These are phyloP conservation scores for Tortrix viridana DNA, from an alignment of 2,888 invertebrate genomes.

Conservation along the genomic window DNA sequence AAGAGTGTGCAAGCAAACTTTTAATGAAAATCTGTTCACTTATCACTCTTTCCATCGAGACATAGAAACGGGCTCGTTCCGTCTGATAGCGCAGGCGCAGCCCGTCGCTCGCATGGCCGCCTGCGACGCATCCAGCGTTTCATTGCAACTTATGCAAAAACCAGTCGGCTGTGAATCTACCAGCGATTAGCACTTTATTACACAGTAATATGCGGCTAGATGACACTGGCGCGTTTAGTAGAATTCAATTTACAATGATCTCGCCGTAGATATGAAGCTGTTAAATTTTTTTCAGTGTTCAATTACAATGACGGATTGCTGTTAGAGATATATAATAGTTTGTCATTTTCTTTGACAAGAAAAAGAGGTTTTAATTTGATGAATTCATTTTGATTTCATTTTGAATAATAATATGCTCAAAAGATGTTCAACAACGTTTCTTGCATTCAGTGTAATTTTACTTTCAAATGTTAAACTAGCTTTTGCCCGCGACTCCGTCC, in stretches of 20 bases:
- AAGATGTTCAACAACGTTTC: too few relatives aligned
- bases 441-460: slow-evolving; percentile 2
- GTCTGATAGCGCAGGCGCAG: slow-evolving; percentile 11
- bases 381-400: too few relatives aligned
- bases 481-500: too few relatives aligned
- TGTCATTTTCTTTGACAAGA: neutral
- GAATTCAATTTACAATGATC: slow-evolving; percentile 28
- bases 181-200: slow-evolving; percentile 34
- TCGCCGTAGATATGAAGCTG: slow-evolving; percentile 15
- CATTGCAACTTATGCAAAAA: slow-evolving; percentile 37
- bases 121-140: slow-evolving; percentile 30
- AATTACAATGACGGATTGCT: neutral
- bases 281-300: neutral
- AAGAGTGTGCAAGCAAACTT: too few relatives aligned
- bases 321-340: slow-evolving; percentile 2
- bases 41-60: too few relatives aligned
- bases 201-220: slow-evolving; percentile 33
- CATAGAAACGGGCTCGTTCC: slow-evolving; percentile 8
- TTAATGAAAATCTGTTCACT: too few relatives aligned
- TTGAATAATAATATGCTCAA: too few relatives aligned
- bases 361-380: neutral
- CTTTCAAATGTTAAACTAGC: too few relatives aligned
- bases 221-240: slow-evolving; percentile 24
- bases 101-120: slow-evolving; percentile 28
- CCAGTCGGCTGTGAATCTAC: slow-evolving; percentile 35